phyloP scores from a whole-genome alignment of 2,113 vertebrate genomes.

The Dendrocopos noguchii region DNA sequence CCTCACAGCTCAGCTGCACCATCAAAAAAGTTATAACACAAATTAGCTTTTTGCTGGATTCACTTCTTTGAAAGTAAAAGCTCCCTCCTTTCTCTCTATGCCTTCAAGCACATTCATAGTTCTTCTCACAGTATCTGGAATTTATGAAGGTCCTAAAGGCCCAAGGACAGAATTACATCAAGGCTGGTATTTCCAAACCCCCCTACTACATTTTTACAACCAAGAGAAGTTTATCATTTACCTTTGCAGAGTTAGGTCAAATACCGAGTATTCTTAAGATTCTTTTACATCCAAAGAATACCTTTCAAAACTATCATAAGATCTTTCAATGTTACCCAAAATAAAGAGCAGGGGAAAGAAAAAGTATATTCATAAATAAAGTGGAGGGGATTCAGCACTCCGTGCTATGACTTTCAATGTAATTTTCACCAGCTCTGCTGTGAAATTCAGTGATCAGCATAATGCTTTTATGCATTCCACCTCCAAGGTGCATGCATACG shows the following conservation, averaged over 20 bases:
- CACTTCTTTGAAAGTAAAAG: too few species aligned
- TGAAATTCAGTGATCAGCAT: constrained; percentile 4
- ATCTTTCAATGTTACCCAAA: not conserved
- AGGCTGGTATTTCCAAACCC: not conserved
- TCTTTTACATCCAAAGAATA: not conserved
- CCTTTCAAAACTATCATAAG: not conserved
- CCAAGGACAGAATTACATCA: not conserved
- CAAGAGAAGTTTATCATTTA: not conserved
- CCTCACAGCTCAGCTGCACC: too few species aligned
- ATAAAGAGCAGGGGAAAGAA: not conserved
- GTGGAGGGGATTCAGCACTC: not conserved
- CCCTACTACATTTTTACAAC: not conserved
- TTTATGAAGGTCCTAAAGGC: not conserved
- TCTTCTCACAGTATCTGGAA: not conserved
- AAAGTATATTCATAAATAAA: not conserved
- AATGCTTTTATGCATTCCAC: not conserved
- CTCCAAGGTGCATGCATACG: not conserved
- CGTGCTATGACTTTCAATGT: not conserved
- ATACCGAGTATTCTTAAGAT: not conserved
- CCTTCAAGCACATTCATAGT: not conserved
- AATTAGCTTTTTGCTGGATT: too few species aligned
- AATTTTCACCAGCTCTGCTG: not conserved
- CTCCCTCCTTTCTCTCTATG: too few species aligned
- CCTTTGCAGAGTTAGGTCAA: not conserved
- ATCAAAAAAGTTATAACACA: too few species aligned